Conservation (phyloP, 2,113 vertebrate genomes). For the Nycticebus coucang region DNA sequence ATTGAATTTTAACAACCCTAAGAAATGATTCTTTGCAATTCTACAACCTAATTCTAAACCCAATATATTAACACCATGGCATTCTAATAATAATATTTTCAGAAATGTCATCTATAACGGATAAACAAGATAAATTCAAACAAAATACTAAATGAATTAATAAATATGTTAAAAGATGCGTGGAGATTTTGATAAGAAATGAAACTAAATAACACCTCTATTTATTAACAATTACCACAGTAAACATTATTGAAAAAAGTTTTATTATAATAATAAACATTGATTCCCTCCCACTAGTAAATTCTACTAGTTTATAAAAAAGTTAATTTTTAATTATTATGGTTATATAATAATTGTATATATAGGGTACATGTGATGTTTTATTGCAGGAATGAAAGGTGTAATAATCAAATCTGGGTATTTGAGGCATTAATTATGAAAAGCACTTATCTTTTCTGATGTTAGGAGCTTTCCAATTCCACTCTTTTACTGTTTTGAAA, state of each 20-base stretch:
- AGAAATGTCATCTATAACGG: neutral
- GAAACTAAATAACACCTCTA: neutral
- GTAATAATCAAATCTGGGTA: too few relatives aligned
- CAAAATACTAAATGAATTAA: neutral
- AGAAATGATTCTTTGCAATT: neutral
- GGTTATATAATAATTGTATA: too few relatives aligned
- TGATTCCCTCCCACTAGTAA: too few relatives aligned
- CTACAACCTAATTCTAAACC: neutral
- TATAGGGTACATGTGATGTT: too few relatives aligned
- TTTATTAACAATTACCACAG: neutral
- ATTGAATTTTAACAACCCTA: neutral
- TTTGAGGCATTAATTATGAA: too few relatives aligned
- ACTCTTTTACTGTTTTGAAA: too few relatives aligned
- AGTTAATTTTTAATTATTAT: too few relatives aligned
- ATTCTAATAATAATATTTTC: neutral
- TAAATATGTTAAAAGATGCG: neutral
- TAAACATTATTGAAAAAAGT: neutral
- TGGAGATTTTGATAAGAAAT: neutral
- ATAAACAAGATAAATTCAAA: neutral
- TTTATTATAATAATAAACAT: neutral
- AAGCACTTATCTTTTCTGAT: too few relatives aligned
- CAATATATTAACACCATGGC: neutral
- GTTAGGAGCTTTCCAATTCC: too few relatives aligned
- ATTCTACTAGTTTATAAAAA: too few relatives aligned
- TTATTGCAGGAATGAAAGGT: too few relatives aligned